A percentile compares a stretch with the other conserved stretches of the same genome.
Conservation (phyloP, 30 jellyfish, hydroid and myxozoan genomes). For the Hydractinia symbiolongicarpus region DNA sequence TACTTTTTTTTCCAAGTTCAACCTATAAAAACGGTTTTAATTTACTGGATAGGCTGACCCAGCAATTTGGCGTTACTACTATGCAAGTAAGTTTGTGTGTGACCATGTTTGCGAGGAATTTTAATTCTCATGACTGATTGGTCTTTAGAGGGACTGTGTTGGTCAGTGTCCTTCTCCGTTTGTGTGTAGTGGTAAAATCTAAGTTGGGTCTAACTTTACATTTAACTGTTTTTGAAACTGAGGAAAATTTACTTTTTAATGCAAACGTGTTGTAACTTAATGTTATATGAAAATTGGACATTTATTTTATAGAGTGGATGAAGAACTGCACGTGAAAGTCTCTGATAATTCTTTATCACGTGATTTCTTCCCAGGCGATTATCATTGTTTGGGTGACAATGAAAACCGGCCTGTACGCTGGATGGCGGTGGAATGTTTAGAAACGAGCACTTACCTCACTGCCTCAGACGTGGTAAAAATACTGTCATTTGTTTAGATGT, state of each 20-base stretch:
- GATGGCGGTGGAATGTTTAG: slow-evolving; percentile 93
- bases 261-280: not conserved
- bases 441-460: slow-evolving; percentile 39
- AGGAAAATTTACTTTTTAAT: not conserved
- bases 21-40: too few relatives aligned
- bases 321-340: slow-evolving; percentile 80
- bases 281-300: not conserved
- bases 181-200: too few relatives aligned
- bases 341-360: slow-evolving; percentile 89
- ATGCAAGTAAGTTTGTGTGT: too few relatives aligned
- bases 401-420: slow-evolving; percentile 95
- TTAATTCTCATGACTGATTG: too few relatives aligned
- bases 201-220: too few relatives aligned
- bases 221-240: not conserved
- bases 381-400: slow-evolving; percentile 91
- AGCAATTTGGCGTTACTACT: too few relatives aligned
- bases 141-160: too few relatives aligned
- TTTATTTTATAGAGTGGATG: slow-evolving; percentile 63
- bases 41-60: too few relatives aligned
- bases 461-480: slow-evolving; percentile 81
- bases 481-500: not conserved
- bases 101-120: too few relatives aligned
- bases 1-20: too few relatives aligned
- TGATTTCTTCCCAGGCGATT: slow-evolving; percentile 96
- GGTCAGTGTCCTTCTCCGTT: too few relatives aligned